Evolutionary conservation across 2,113 vertebrate genomes (phyloP).

Genomic region (Dryoscopus gambensis): DNA sequence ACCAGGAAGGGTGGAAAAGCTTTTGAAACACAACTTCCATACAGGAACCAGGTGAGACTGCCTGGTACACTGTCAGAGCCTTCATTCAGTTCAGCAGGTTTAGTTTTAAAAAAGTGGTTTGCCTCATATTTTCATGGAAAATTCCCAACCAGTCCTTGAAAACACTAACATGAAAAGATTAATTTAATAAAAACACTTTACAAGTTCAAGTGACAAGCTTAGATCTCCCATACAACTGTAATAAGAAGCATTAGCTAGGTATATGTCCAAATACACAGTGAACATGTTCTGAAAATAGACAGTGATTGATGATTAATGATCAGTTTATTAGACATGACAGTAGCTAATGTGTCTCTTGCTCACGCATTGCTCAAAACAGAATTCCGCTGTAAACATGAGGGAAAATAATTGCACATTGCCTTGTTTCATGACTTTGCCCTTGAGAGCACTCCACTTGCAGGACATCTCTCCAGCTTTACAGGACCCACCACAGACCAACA

Average conservation of each 20-base stretch:
- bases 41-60: accelerated
- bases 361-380: neutral
- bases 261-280: neutral
- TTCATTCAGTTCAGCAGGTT: neutral
- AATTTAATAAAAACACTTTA: neutral
- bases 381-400: neutral
- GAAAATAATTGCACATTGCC: neutral
- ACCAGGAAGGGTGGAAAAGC: neutral
- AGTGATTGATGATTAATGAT: neutral
- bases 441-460: neutral
- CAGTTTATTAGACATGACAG: neutral
- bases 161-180: neutral
- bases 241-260: neutral
- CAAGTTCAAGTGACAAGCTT: neutral
- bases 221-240: neutral
- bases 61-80: neutral
- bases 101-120: neutral
- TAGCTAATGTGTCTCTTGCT: neutral
- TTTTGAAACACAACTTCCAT: neutral
- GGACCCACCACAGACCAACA: neutral
- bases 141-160: neutral
- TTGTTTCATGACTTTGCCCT: neutral
- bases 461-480: neutral
- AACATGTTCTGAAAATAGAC: neutral
- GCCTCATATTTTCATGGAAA: neutral